Evolutionary conservation across 2,888 invertebrate genomes (phyloP), one percentile per base, ranked within the genome.

Genomic region (Venusia cambrica): DNA sequence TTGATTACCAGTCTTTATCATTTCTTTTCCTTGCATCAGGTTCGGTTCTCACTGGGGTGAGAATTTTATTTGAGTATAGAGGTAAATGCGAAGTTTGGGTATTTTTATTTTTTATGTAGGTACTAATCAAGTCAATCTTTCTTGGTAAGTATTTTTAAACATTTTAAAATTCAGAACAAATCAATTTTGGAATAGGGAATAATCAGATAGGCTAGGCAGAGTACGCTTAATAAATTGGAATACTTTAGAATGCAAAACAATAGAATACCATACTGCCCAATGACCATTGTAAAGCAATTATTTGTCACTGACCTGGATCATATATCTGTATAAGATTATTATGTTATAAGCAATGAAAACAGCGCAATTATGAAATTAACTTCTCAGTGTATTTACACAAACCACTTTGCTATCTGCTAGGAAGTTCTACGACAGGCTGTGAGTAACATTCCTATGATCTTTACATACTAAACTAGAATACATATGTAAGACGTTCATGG

Each of bases 351-450:
- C 35, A 28, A 26, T 32, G 14, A 20, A 14, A 20, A 37, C 17
- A 28, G 39, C 13, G 35, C 40, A 50, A 47, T 50, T 45, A 45
- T 37, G 27, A 38, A 22, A 38, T 22, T 22, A 39, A 46, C 43
- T 49, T 49, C 48, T 37, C 38, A 44, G 22, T 38, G n/a, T 31
- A 34, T 41, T 38, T 34, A 31, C 25, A 32, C 24, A 32, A 33
- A 41, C 40, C 33, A 31, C 32, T 43, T 35, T 38, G 25, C 12
- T 20, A 32, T 31, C 10, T 26, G 29, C 28, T 42, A 42, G 42
- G 37, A 42, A 38, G 27, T 42, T 22, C 13, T 19, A 22, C 2
- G 31, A 36, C 19, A 39, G n/a, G 28, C 32, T 33, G 25, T 19
- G 28, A 38, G 22, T 38, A 34, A 31, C 40, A 45, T 45, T 45